Percentiles rank a stretch among this genome's conserved stretches.
Conservation (phyloP, 2,113 vertebrate genomes). For the Zapornia atra region DNA sequence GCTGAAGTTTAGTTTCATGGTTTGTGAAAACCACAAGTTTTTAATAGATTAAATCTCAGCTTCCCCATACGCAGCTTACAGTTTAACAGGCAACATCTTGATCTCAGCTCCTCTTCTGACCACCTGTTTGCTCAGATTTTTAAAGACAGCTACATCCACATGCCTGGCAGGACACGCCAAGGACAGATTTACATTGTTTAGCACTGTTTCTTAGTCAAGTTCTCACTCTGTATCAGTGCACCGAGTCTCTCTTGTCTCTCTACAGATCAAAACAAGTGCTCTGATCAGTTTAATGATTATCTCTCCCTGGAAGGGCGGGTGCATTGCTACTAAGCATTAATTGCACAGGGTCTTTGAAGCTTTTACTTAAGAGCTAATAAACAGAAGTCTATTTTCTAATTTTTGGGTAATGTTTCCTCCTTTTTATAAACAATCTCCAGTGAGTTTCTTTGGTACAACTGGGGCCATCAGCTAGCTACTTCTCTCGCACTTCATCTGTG, state of each 20-base stretch:
- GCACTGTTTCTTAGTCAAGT: neutral
- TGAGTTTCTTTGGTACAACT: accelerated
- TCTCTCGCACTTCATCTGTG: neutral
- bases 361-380: neutral
- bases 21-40: slow-evolving; percentile 8
- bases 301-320: neutral
- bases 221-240: neutral
- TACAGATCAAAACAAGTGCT: neutral
- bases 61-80: neutral
- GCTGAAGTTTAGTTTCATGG: neutral
- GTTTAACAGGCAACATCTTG: neutral
- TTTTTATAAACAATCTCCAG: neutral
- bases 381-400: neutral
- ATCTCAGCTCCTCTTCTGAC: neutral
- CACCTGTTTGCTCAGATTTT: neutral
- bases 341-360: neutral
- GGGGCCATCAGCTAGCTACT: neutral
- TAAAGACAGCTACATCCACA: neutral
- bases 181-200: neutral
- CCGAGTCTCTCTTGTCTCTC: neutral
- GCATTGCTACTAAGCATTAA: neutral
- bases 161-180: neutral
- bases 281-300: neutral
- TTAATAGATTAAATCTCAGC: neutral
- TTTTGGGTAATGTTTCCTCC: neutral